Evolutionary conservation across 2,113 vertebrate species (phyloP).

Genomic region (Paradisaea rubra): DNA sequence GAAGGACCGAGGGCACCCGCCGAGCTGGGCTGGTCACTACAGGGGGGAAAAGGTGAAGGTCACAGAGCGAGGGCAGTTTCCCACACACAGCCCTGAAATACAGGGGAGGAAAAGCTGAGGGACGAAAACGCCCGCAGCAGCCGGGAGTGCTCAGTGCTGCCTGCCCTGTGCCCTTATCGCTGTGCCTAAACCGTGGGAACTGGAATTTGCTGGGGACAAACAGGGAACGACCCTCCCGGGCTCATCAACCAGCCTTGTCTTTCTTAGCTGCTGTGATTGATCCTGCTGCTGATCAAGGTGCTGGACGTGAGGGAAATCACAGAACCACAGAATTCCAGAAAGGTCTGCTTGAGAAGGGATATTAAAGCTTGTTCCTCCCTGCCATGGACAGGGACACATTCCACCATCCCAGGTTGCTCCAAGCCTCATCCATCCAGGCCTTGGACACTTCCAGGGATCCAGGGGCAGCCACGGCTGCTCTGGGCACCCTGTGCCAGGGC

Average conservation of each 20-base stretch:
- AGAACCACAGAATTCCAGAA: not conserved
- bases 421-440: not conserved
- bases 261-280: not conserved
- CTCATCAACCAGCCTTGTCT: not conserved
- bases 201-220: not conserved
- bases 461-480: not conserved
- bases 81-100: not conserved
- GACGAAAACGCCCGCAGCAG: accelerated
- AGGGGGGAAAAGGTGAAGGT: no score
- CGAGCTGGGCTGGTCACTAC: accelerated
- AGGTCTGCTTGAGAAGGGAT: not conserved
- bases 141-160: not conserved
- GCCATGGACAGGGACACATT: not conserved
- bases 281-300: not conserved
- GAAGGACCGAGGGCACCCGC: accelerated
- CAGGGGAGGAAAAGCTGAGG: not conserved
- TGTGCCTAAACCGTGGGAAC: not conserved
- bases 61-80: not conserved
- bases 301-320: not conserved
- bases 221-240: accelerated
- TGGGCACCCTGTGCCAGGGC: not conserved
- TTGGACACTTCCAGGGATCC: not conserved
- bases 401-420: not conserved
- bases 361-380: not conserved
- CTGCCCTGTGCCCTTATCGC: accelerated